Evolutionary conservation across 2,113 vertebrate species (phyloP), one percentile per base, ranked within the genome.

Genomic region (Mustela nigripes): DNA sequence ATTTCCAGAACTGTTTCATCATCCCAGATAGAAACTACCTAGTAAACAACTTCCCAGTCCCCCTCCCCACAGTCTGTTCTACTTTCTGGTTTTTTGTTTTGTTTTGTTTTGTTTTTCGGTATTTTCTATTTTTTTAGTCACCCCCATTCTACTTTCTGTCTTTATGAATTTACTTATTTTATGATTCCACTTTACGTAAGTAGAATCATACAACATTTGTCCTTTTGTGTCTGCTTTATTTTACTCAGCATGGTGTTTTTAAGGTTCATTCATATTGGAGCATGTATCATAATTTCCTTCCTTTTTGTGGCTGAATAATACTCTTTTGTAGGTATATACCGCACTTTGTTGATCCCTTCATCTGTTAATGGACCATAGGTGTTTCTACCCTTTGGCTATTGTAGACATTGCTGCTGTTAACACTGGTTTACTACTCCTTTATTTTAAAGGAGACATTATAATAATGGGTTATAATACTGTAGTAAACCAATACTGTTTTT

Each of bases 361-460:
- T 83, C 18, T 22, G 4, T 83, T 36, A 31, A 36, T 42, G 19
- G 53, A 12, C 67, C 45, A 5, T 53, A 1, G 19, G 50, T 63
- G 73, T 92, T 73, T n/a, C 50, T 28, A 10, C 42, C 39, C 71
- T 91, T 65, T 60, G 60, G 62, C 60, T 85, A 1, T 58, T n/a
- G 12, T 69, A 39, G 33, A 48, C 58, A 36, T 48, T 91, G 73
- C 33, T 50, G 26, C 74, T 74, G 0, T 45, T 76, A 82, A 92
- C 45, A 11, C 10, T 80, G 73, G 50, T 16, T 7, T 50, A 48
- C 0, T 21, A 11, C 36, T 36, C 36, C 36, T 94, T 92, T 84
- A 84, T 95, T 89, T 95, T 63, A 79, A 89, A 95, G 79, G 62
- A 69, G 79, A 48, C n/a, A 10, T 79, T n/a, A 31, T 42, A 71